These are phyloP conservation scores for Tyrannus savana DNA, from an alignment of 2,113 vertebrate genomes.

Conservation along the genomic window DNA sequence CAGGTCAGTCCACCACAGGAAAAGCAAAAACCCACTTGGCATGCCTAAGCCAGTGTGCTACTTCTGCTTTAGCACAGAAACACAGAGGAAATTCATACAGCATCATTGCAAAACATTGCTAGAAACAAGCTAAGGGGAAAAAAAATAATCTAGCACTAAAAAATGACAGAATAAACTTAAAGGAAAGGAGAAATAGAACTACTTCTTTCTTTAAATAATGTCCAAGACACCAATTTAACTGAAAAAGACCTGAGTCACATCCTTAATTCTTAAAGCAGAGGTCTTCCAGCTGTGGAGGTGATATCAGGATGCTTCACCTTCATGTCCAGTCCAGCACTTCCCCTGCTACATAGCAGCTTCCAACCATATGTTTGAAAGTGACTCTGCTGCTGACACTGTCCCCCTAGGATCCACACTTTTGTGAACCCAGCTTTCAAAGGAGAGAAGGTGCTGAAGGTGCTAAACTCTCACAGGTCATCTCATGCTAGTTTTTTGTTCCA, in stretches of 20 bases:
- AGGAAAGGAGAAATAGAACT: background rate
- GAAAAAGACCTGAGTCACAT: background rate
- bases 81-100: background rate
- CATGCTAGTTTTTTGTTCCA: background rate
- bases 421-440: background rate
- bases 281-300: background rate
- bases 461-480: background rate
- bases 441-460: background rate
- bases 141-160: background rate
- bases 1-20: background rate
- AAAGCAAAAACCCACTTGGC: background rate
- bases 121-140: background rate
- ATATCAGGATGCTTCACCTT: background rate
- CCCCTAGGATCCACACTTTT: background rate
- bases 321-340: fast-evolving
- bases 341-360: background rate
- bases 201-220: fast-evolving
- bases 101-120: background rate
- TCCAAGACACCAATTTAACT: background rate
- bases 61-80: background rate
- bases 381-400: background rate
- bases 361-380: background rate
- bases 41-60: background rate
- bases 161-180: background rate
- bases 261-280: background rate